Evolutionary conservation across 2,888 invertebrate species (phyloP).

Genomic region (Drosophila anomalata): DNA sequence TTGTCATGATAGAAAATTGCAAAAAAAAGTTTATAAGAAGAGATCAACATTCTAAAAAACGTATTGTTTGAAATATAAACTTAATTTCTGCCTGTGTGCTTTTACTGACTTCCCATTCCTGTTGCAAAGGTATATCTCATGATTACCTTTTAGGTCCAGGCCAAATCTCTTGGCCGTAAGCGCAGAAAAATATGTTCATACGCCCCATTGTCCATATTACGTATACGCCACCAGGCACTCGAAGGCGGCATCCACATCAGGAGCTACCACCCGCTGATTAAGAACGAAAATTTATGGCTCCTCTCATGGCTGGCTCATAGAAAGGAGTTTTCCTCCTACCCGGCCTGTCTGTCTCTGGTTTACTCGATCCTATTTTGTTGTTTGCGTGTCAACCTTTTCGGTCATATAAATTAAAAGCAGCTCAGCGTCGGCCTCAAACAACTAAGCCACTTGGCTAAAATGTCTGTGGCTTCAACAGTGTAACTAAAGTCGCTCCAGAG

Average conservation of each 20-base stretch:
- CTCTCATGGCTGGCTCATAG: conserved; percentile 20
- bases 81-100: conserved; percentile 3
- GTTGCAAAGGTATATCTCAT: conserved; percentile 8
- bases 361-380: conserved; percentile 16
- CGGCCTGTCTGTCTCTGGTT: conserved; percentile 11
- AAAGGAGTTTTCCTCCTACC: conserved; percentile 1
- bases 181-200: conserved; percentile 39
- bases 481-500: conserved; percentile 40
- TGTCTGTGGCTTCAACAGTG: conserved; percentile 63
- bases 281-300: conserved; percentile 61
- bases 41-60: not conserved
- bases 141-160: conserved; percentile 24
- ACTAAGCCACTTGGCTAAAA: conserved; percentile 73
- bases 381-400: conserved; percentile 46
- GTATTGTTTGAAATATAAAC: not conserved
- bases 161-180: conserved; percentile 13
- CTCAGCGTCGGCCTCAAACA: conserved; percentile 53
- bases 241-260: conserved; percentile 10
- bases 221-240: conserved; percentile 44
- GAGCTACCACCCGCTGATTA: conserved; percentile 53
- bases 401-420: conserved; percentile 75
- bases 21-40: not conserved
- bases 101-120: not conserved
- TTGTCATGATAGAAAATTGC: not conserved
- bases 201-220: conserved; percentile 52